phyloP scores from a whole-genome alignment of 2,888 invertebrate genomes.

The Metalampra italica region DNA sequence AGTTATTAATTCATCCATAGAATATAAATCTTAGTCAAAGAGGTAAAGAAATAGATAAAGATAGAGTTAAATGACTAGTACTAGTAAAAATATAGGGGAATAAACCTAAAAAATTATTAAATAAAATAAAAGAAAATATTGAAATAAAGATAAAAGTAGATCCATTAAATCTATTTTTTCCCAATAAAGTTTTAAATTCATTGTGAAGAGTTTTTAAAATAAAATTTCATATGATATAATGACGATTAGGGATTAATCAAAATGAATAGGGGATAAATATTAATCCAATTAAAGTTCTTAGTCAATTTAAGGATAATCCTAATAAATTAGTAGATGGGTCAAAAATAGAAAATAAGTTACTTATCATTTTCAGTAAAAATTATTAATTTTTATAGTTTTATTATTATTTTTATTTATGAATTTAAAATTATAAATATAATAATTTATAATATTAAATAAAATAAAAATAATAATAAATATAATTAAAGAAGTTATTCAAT shows the following conservation, averaged over 20 bases:
- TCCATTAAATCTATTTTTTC: slow-evolving; percentile 59
- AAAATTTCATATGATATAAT: slow-evolving; percentile 66
- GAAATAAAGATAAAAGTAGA: slow-evolving; percentile 77
- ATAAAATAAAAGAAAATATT: slow-evolving; percentile 78
- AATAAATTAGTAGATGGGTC: slow-evolving; percentile 78
- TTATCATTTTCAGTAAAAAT: slow-evolving; percentile 81
- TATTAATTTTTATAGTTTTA: slow-evolving; percentile 34
- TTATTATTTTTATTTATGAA: slow-evolving; percentile 35
- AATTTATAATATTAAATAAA: slow-evolving; percentile 74
- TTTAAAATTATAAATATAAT: slow-evolving; percentile 56
- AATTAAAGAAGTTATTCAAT: slow-evolving; percentile 69
- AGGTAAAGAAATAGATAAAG: slow-evolving; percentile 78
- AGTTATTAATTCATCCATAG: slow-evolving; percentile 81
- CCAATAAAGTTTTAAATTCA: slow-evolving; percentile 79
- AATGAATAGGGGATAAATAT: slow-evolving; percentile 71
- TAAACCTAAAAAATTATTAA: slow-evolving; percentile 84
- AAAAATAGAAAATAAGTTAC: slow-evolving; percentile 83
- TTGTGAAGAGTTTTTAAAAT: slow-evolving; percentile 64
- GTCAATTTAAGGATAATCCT: slow-evolving; percentile 78
- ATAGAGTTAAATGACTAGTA: slow-evolving; percentile 81
- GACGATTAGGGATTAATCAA: slow-evolving; percentile 77
- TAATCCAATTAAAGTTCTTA: slow-evolving; percentile 73
- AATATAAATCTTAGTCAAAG: slow-evolving; percentile 83
- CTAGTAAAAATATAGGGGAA: slow-evolving; percentile 85
- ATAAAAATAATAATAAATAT: slow-evolving; percentile 59